Evolutionary conservation across 92 coral and sea anemone genomes (phyloP), one percentile per base, ranked within the genome.

Genomic region (Meandrina meandrites): DNA sequence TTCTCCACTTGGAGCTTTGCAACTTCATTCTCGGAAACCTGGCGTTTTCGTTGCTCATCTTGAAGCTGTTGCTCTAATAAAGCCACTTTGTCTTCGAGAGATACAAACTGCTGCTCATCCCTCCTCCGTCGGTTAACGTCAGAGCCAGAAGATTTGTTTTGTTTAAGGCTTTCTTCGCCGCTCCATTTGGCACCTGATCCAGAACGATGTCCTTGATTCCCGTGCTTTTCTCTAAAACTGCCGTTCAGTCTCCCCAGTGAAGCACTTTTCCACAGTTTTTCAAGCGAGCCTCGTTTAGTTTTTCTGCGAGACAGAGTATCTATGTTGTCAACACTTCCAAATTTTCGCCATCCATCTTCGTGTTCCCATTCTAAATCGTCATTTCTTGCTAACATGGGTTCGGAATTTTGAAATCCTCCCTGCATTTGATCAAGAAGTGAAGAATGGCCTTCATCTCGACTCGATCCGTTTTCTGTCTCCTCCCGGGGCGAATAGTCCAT

Each of bases 11-110:
- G 91, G n/a, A 92, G 80, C 78, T 86, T 87, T 14, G 80, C 86
- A 81, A 92, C 87, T 81, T 90, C 95, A 70, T 75, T 45, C 72
- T 92, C 95, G 67, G 93, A 88, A 31, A 48, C 58, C 22, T 82
- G 79, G 13, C 95, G 93, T 76, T 82, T 90, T 42, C 81, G 86
- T 57, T 81, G 88, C 80, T 92, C 95, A 11, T 84, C 78, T 72
- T 75, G 80, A 22, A 92, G 88, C 75, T 87, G 79, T 40, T 85
- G 21, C 75, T 92, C 88, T 32, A 92, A 73, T 30, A 58, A 6
- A 60, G 89, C 85, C 13, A 92, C 86, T 60, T 74, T 90, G 66
- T 87, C 84, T 22, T 86, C 95, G 24, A 92, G 78, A 2, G 67
- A 88, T 66, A 86, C 37, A 16, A 67, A 71, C 27, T 80, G 37